A percentile compares a stretch with the other conserved stretches of the same genome.
Evolutionary conservation across 2,797 vertebrate genomes (phyloP).

Genomic region (Cyprinodon diabolis): DNA sequence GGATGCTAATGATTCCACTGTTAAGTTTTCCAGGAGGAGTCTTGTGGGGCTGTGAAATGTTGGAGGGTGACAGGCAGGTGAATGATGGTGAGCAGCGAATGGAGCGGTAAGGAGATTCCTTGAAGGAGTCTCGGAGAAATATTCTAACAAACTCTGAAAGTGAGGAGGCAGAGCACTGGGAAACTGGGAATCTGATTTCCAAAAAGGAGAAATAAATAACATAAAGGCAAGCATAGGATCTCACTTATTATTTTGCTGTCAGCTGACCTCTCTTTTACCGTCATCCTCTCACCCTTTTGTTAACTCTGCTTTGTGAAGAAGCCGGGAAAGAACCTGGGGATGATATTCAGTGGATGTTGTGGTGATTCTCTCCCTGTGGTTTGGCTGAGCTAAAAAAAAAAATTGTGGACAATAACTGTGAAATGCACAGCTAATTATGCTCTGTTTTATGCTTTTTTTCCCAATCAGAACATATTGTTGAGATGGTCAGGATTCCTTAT

Average conservation of each 20-base stretch:
- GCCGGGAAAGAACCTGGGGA: not conserved
- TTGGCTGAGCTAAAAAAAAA: conserved; percentile 62
- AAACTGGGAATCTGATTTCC: no score
- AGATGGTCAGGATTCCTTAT: conserved; percentile 67
- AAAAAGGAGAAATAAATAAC: no score
- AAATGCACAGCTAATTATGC: conserved; percentile 56
- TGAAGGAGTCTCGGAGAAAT: no score
- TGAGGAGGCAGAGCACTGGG: no score
- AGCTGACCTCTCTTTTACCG: conserved; percentile 31
- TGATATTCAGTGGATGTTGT: conserved; percentile 7
- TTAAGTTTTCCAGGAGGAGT: no score
- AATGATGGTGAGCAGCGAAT: no score
- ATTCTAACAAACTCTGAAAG: no score
- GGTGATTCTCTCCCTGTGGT: conserved; percentile 53
- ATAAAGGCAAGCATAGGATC: no score
- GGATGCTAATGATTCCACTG: no score
- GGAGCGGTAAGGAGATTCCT: no score
- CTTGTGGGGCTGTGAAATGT: no score
- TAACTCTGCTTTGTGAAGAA: not conserved
- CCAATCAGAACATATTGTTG: conserved; percentile 71
- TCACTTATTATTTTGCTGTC: conserved; percentile 64
- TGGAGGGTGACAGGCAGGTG: no score
- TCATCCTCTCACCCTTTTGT: conserved; percentile 43
- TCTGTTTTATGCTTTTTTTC: conserved; percentile 47
- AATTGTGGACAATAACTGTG: conserved; percentile 56